phyloP scores from a whole-genome alignment of 2,113 vertebrate species.

The Psephotus haematonotus region DNA sequence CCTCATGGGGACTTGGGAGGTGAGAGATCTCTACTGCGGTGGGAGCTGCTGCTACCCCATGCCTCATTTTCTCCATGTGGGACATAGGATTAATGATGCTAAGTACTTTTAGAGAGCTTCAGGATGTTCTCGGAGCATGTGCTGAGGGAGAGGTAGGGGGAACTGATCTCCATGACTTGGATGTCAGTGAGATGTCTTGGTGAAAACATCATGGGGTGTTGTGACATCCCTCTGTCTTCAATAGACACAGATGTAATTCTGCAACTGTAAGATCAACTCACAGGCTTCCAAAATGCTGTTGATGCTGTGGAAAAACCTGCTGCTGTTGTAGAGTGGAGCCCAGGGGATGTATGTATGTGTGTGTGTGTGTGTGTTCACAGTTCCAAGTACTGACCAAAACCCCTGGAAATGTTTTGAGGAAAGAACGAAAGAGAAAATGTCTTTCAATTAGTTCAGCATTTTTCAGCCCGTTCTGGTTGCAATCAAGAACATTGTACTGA shows the following conservation, averaged over 20 bases:
- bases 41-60: neutral
- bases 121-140: neutral
- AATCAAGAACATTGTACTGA: constrained; percentile 36
- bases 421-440: constrained; percentile 16
- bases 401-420: constrained; percentile 28
- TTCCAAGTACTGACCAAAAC: constrained; percentile 24
- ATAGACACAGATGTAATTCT: neutral
- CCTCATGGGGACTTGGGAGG: fast-evolving
- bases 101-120: neutral
- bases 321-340: neutral
- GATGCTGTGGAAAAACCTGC: neutral
- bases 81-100: neutral
- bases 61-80: neutral
- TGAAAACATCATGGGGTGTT: neutral
- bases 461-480: constrained; percentile 37
- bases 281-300: constrained; percentile 9
- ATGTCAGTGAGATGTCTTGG: neutral
- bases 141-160: neutral
- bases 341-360: neutral
- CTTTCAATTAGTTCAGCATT: constrained; percentile 45
- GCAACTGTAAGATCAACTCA: neutral
- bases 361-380: neutral
- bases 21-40: neutral
- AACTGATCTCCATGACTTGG: neutral
- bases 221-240: neutral